These are phyloP conservation scores for Choristoneura rosaceana DNA, from an alignment of 2,888 invertebrate species.

Conservation along the genomic window DNA sequence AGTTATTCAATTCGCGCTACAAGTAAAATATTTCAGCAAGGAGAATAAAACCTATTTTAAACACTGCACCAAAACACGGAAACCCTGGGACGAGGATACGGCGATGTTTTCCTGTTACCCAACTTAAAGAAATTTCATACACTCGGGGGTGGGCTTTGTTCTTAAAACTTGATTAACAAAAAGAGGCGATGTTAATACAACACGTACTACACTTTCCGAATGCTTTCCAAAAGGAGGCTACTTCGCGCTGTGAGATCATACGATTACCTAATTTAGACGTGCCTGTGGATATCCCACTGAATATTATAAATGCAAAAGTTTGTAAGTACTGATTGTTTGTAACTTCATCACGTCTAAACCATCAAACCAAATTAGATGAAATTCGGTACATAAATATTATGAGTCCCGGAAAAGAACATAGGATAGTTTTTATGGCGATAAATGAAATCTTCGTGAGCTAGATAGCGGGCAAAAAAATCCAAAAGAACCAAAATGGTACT, in stretches of 20 bases:
- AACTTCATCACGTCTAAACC: too few species aligned
- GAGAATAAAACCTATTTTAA: background rate
- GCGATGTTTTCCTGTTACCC: constrained; percentile 8
- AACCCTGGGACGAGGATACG: background rate
- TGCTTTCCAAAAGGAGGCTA: constrained; percentile 31
- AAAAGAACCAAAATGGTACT: too few species aligned
- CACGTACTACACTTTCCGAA: constrained; percentile 43
- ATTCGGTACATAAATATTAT: too few species aligned
- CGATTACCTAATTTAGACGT: background rate
- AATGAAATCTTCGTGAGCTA: too few species aligned
- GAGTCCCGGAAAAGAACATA: too few species aligned
- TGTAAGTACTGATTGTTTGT: too few species aligned
- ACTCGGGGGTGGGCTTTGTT: constrained; percentile 10
- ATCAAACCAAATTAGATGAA: too few species aligned
- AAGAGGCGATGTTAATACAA: constrained; percentile 31
- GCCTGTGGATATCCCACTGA: background rate
- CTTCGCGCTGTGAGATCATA: constrained; percentile 23
- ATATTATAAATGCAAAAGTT: too few species aligned
- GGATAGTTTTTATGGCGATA: too few species aligned
- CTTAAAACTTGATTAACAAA: constrained; percentile 38
- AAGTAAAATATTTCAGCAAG: background rate
- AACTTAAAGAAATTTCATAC: constrained; percentile 14
- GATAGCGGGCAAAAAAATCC: too few species aligned
- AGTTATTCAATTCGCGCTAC: background rate
- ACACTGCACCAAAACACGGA: background rate